These are phyloP conservation scores for Lepisosteus osseus DNA, from an alignment of 2,113 vertebrate species.

Conservation along the genomic window DNA sequence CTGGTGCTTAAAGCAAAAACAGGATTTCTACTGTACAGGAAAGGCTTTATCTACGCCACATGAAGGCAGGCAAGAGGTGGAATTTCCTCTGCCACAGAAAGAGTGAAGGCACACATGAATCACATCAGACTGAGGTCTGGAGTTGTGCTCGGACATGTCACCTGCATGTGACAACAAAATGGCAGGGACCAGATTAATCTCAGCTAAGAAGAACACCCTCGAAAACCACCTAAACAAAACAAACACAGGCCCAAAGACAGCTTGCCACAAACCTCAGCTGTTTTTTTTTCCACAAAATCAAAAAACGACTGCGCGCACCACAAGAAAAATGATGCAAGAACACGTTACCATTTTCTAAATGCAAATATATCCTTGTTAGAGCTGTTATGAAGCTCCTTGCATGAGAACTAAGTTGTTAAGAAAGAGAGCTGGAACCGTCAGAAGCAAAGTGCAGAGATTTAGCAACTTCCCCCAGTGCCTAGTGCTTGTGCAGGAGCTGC, in stretches of 20 bases:
- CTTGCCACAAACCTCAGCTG: constrained; percentile 69
- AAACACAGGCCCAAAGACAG: constrained; percentile 62
- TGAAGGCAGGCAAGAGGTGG: constrained; percentile 90
- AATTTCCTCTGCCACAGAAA: constrained; percentile 88
- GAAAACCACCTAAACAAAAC: constrained; percentile 63
- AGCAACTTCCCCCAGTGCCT: constrained; percentile 8
- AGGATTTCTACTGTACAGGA: constrained; percentile 96
- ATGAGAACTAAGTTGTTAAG: not conserved
- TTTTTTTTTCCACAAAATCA: constrained; percentile 44
- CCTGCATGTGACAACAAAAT: constrained; percentile 67
- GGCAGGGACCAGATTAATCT: constrained; percentile 39
- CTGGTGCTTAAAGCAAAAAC: constrained; percentile 82
- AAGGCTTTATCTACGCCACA: constrained; percentile 96
- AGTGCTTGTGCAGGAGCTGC: constrained; percentile 1
- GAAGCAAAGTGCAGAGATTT: not conserved
- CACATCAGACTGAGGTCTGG: constrained; percentile 59
- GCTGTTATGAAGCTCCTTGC: not conserved
- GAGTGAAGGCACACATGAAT: constrained; percentile 69
- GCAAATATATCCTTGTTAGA: not conserved
- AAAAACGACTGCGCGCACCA: not conserved
- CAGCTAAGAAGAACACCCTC: constrained; percentile 43
- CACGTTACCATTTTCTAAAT: constrained; percentile 13
- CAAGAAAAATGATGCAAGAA: constrained; percentile 1
- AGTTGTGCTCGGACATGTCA: constrained; percentile 66
- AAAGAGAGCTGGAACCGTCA: constrained; percentile 1